Evolutionary conservation across 2,113 vertebrate genomes (phyloP).

Genomic region (Hyperoodon ampullatus): DNA sequence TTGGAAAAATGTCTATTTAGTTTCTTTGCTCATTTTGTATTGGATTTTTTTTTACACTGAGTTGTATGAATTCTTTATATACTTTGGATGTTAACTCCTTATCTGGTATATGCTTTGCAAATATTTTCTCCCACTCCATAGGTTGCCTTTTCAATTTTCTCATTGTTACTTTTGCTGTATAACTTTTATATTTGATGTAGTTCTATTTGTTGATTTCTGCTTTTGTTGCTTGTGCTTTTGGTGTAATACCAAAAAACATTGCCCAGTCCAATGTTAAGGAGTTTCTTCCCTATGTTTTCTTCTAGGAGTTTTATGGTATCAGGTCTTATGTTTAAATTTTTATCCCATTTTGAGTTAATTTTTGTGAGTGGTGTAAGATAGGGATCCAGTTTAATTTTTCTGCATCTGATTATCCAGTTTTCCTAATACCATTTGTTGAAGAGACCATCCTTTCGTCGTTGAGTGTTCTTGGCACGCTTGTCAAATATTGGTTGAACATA

Average conservation of each 20-base stretch:
- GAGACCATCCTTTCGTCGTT: background rate
- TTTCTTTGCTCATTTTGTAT: background rate
- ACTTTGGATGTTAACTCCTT: background rate
- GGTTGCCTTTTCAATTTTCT: background rate
- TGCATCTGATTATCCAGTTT: background rate
- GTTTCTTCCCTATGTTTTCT: background rate
- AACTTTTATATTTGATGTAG: background rate
- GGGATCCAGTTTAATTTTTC: background rate
- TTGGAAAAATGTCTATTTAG: background rate
- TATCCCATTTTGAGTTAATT: background rate
- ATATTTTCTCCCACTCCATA: background rate
- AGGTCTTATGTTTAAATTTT: background rate
- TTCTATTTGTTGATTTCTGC: background rate
- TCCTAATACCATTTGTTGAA: background rate
- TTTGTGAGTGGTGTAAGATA: background rate
- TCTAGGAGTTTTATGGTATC: background rate
- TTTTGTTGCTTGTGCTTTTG: background rate
- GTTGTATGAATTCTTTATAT: background rate
- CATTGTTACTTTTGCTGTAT: background rate
- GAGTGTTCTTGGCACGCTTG: background rate
- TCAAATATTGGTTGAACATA: background rate
- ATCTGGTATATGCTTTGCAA: background rate
- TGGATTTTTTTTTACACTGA: background rate
- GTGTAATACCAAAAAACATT: background rate
- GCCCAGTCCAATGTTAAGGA: background rate